Conservation (phyloP, 2,113 vertebrate species). For the Vidua macroura region DNA sequence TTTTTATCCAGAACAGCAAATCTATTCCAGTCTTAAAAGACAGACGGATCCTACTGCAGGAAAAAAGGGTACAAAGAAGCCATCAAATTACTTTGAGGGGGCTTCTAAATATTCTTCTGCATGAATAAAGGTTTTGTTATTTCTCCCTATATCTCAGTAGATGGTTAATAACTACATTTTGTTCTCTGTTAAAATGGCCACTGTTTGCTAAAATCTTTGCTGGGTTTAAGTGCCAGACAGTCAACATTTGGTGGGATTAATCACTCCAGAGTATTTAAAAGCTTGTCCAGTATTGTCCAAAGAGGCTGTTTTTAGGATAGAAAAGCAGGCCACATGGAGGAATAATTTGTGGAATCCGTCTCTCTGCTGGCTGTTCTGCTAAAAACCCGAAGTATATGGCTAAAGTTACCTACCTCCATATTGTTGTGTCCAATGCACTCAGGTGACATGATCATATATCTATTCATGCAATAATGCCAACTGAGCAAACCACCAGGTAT, state of each 20-base stretch:
- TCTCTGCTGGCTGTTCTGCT: neutral
- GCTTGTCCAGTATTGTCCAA: neutral
- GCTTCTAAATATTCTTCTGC: neutral
- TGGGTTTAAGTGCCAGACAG: neutral
- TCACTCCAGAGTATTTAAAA: neutral
- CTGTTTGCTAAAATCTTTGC: neutral
- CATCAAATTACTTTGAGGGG: neutral
- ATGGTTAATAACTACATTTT: neutral
- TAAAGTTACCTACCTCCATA: neutral
- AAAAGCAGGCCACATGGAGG: neutral
- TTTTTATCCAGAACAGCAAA: neutral
- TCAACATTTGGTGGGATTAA: neutral
- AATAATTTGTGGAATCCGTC: neutral
- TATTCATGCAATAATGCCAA: neutral
- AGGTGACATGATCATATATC: neutral
- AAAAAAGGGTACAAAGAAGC: neutral
- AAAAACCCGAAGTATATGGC: neutral
- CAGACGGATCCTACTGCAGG: neutral
- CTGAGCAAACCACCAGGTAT: neutral
- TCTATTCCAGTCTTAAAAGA: neutral
- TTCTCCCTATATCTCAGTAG: neutral
- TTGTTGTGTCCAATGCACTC: neutral
- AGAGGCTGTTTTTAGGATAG: neutral
- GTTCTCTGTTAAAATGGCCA: neutral
- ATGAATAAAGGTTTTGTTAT: neutral